Percentiles rank a stretch among this genome's conserved stretches.
Evolutionary conservation across 2,888 invertebrate genomes (phyloP).

Genomic region (Drosophila pegasa): DNA sequence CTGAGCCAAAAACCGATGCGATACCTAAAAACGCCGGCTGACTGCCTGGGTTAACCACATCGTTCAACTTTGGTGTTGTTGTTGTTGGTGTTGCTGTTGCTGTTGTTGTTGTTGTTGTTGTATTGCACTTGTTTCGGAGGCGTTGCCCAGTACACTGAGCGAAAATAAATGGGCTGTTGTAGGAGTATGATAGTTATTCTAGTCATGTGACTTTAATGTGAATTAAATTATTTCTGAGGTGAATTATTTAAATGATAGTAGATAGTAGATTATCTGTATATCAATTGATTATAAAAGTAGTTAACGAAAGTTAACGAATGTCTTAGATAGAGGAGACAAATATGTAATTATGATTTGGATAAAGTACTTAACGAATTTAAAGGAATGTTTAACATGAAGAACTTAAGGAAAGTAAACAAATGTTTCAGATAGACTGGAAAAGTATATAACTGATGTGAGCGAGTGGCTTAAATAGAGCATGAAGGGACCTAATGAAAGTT

Average conservation of each 20-base stretch:
- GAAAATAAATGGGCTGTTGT: not conserved
- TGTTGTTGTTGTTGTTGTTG: slow-evolving; percentile 19
- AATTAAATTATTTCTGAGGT: too few species aligned
- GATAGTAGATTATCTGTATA: too few species aligned
- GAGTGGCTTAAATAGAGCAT: too few species aligned
- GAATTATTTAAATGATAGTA: too few species aligned
- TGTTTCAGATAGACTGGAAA: too few species aligned
- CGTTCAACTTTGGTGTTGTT: slow-evolving; percentile 44
- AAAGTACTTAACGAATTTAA: not conserved
- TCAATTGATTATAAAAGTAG: too few species aligned
- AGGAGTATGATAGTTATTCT: not conserved
- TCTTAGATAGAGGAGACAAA: not conserved
- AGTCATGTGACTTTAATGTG: too few species aligned
- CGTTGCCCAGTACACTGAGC: slow-evolving; percentile 47
- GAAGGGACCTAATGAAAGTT: not conserved
- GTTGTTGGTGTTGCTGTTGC: slow-evolving; percentile 24
- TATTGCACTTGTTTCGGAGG: slow-evolving; percentile 66
- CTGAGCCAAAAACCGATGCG: slow-evolving; percentile 39
- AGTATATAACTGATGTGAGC: too few species aligned
- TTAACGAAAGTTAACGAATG: not conserved
- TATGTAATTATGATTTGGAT: too few species aligned
- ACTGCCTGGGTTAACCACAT: slow-evolving; percentile 58
- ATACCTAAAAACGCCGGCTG: slow-evolving; percentile 47
- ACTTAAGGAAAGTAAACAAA: too few species aligned
- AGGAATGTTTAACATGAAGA: too few species aligned